These are phyloP conservation scores for Rhingia campestris DNA, from an alignment of 2,888 invertebrate species.

Conservation along the genomic window DNA sequence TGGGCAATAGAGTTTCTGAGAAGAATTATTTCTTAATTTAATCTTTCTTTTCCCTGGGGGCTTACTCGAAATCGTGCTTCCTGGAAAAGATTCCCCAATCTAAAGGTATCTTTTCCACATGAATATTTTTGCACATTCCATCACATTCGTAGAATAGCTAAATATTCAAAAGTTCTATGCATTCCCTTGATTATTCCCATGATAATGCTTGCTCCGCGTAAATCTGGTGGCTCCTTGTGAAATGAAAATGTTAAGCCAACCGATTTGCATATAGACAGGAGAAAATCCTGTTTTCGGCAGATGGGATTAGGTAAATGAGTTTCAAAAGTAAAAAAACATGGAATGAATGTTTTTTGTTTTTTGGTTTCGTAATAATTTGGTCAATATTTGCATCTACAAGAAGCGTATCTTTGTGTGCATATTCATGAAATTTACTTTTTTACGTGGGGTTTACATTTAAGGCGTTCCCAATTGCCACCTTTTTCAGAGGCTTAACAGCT, in stretches of 20 bases:
- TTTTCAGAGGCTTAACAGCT: too few species aligned
- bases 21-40: too few species aligned
- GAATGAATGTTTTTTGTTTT: constrained; percentile 25
- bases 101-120: too few species aligned
- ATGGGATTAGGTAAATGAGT: constrained; percentile 25
- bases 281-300: constrained; percentile 2
- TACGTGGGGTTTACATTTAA: too few species aligned
- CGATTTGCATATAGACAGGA: not conserved
- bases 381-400: constrained; percentile 11
- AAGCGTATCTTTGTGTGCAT: too few species aligned
- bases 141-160: not conserved
- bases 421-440: too few species aligned
- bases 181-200: not conserved
- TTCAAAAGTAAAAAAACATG: too few species aligned
- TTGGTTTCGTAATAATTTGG: constrained; percentile 5
- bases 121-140: not conserved
- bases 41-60: too few species aligned
- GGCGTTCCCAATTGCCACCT: too few species aligned
- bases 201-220: not conserved
- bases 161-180: constrained; percentile 9
- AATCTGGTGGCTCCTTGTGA: not conserved
- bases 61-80: too few species aligned
- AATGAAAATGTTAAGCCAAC: not conserved
- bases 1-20: not conserved
- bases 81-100: not conserved